Conservation (phyloP, 2,113 vertebrate genomes). For the Phrynocephalus versicolor region DNA sequence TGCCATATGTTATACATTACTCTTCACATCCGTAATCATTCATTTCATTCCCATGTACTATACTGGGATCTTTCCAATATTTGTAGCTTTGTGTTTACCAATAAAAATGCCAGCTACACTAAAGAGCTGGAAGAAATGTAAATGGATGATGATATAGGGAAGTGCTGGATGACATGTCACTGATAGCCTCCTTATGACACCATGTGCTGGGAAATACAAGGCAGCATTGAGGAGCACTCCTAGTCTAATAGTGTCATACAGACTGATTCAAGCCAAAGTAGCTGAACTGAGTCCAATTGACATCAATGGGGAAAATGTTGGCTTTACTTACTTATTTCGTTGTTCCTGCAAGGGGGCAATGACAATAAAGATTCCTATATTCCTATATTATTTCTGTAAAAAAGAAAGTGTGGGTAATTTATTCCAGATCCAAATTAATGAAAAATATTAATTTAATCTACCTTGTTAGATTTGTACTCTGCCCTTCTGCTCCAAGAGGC, state of each 20-base stretch:
- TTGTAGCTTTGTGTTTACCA: background rate
- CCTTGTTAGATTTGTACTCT: background rate
- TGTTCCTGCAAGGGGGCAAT: too few species aligned
- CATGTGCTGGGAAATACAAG: background rate
- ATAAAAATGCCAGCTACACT: background rate
- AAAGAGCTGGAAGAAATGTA: background rate
- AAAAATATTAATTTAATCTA: background rate
- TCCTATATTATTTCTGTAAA: too few species aligned
- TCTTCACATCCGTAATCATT: background rate
- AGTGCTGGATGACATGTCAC: background rate
- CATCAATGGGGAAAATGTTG: background rate
- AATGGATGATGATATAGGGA: background rate
- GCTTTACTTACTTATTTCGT: too few species aligned
- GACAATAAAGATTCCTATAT: too few species aligned
- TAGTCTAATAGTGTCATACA: background rate
- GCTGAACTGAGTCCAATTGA: background rate
- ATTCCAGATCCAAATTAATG: background rate
- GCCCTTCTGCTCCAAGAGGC: too few species aligned
- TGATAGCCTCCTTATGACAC: background rate
- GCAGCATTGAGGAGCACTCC: background rate
- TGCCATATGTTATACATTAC: background rate
- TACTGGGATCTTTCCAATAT: background rate
- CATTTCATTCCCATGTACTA: background rate
- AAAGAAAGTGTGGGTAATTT: background rate
- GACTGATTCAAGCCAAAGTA: background rate